Base-by-base conservation (phyloP, 1,140 invertebrate species). In the Drosophila arizonae region DNA sequence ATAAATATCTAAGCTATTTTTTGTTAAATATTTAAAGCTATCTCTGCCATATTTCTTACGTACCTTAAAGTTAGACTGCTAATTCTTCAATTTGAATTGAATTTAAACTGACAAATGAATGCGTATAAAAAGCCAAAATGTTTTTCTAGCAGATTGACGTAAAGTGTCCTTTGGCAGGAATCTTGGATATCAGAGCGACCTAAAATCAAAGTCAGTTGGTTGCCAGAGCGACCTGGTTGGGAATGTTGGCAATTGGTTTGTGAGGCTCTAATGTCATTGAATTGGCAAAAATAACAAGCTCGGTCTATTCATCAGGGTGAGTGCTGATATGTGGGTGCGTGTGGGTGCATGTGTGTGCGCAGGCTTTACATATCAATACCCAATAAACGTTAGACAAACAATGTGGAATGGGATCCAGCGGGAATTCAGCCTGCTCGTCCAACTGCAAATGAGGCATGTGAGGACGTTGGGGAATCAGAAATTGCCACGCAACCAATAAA, bases 401-500 rank as follows among this genome's bases (percentile, higher is more conserved):
- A 51, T 60, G 24, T 30, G 51, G 30, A 30, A 52, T 33, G 28
- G n/a, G 43, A 15, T 10, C 43, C n/a, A 45, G 43, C 43, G 43
- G 15, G 51, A 17, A 17, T 30, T 17, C 15, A 24, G 21, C 21
- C 21, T 24, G 21, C 3, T 24, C 21, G 21, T 39, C n/a, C 26
- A 26, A 61, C 26, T 76, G 6, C 17, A 55, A 48, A 26, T 21
- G 30, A 6, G 17, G 26, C 33, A 62, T 58, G 52, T 39, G 13
- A 11, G 3, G 13, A 41, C 52, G 43, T 58, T 66, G 51, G 28
- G 33, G 39, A 54, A 24, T 48, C 21, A 50, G 26, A 30, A 45
- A 69, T 51, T 43, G 68, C 51, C 79, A 71, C 64, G 75, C 78
- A 86, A 81, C 78, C 81, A 77, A 79, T 87, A 76, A 80, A 79